Percentiles rank a stretch among this genome's conserved stretches.
Evolutionary conservation across 2,113 vertebrate species (phyloP).

Genomic region (Circaetus cinerascens): DNA sequence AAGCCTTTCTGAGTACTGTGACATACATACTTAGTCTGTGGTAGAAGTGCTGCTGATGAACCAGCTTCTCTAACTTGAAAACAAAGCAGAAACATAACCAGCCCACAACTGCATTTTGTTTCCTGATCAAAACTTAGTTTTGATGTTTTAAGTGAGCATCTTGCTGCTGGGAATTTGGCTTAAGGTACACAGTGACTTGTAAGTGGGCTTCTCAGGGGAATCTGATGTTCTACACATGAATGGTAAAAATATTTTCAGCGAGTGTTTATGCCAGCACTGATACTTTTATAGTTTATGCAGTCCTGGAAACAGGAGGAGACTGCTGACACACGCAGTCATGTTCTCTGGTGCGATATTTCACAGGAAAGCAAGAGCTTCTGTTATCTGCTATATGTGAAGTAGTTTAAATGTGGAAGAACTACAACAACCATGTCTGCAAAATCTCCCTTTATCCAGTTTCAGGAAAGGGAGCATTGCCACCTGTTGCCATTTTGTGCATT

Average conservation of each 20-base stretch:
- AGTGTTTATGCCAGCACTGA: background rate
- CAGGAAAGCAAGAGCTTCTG: background rate
- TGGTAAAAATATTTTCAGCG: background rate
- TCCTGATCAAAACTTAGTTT: background rate
- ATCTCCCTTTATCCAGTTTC: background rate
- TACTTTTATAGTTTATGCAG: background rate
- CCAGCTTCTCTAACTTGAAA: background rate
- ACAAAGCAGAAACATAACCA: background rate
- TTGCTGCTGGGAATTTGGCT: background rate
- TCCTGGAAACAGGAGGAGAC: background rate
- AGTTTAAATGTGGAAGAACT: background rate
- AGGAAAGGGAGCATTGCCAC: background rate
- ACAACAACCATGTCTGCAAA: background rate
- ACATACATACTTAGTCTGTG: background rate
- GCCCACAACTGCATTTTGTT: background rate
- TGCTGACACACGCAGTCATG: background rate
- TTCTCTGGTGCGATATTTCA: background rate
- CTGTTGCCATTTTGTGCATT: background rate
- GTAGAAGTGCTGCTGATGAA: background rate
- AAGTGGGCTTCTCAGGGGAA: background rate
- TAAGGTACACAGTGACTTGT: background rate
- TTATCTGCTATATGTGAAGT: background rate
- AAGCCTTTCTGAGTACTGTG: background rate
- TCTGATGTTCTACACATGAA: background rate
- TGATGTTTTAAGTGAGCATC: background rate